These are phyloP conservation scores for Meandrina meandrites DNA, from an alignment of 92 coral and sea anemone species.

Conservation along the genomic window DNA sequence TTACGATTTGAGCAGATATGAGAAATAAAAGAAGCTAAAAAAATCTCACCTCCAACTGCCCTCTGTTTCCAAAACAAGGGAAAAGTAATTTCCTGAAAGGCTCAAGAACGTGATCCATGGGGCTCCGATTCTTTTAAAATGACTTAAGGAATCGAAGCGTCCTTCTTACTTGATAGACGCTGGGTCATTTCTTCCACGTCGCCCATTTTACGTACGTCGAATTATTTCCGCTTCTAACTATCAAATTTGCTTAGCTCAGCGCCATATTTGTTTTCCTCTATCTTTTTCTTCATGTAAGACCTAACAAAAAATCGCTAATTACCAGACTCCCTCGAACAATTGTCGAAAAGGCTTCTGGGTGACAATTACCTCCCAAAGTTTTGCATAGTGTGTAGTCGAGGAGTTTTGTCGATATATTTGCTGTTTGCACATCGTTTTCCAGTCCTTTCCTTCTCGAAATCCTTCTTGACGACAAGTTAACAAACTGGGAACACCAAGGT, in stretches of 20 bases:
- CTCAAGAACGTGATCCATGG: conserved; percentile 25
- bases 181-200: background rate
- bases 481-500: conserved; percentile 8
- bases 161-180: background rate
- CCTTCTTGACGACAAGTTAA: background rate
- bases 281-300: background rate
- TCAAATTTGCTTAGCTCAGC: background rate
- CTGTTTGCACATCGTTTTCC: background rate
- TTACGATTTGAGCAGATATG: too few species aligned
- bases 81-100: conserved; percentile 1
- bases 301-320: background rate
- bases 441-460: background rate
- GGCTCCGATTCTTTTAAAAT: background rate
- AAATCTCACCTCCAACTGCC: background rate
- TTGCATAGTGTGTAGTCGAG: background rate
- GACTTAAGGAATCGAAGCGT: background rate
- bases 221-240: background rate
- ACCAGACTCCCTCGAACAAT: conserved; percentile 27
- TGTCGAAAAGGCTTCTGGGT: conserved; percentile 13
- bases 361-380: background rate
- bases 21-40: too few species aligned
- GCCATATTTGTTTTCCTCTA: background rate
- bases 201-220: background rate
- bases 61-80: conserved; percentile 7
- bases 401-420: background rate